Evolutionary conservation across 2,113 vertebrate genomes (phyloP).

Genomic region (Aspidoscelis tigris): DNA sequence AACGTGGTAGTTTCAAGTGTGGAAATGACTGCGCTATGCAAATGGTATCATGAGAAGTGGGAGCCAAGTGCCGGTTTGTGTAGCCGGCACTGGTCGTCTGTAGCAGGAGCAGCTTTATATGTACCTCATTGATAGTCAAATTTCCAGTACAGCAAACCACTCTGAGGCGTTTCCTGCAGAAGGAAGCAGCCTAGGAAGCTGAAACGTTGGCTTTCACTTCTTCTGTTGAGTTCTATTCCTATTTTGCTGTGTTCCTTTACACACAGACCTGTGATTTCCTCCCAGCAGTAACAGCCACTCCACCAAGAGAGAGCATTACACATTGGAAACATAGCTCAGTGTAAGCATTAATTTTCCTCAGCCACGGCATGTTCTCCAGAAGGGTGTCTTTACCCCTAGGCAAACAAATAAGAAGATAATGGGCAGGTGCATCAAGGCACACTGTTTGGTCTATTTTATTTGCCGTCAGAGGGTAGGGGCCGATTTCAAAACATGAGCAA

Average conservation of each 20-base stretch:
- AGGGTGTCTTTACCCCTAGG: not conserved
- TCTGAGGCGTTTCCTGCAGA: not conserved
- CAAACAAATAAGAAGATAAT: not conserved
- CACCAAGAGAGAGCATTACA: not conserved
- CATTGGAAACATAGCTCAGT: not conserved
- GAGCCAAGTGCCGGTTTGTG: too few relatives aligned
- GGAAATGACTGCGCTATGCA: too few relatives aligned
- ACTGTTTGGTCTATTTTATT: not conserved
- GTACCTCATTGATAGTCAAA: not conserved
- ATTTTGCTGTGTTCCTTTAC: constrained; percentile 6
- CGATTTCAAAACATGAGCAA: not conserved
- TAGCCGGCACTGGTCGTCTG: too few relatives aligned
- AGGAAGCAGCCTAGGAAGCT: not conserved
- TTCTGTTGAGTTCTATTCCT: not conserved
- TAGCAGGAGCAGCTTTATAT: not conserved
- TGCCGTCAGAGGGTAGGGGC: not conserved
- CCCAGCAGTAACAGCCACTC: not conserved
- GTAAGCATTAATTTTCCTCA: constrained; percentile 7
- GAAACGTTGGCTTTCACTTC: not conserved
- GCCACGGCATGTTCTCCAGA: not conserved
- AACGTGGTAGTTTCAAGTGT: too few relatives aligned
- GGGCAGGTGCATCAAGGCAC: not conserved
- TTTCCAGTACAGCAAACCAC: accelerated
- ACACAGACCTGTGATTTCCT: not conserved
- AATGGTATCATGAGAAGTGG: too few relatives aligned